These are phyloP conservation scores for Thomomys bottae DNA, from an alignment of 2,113 vertebrate species.

Conservation along the genomic window DNA sequence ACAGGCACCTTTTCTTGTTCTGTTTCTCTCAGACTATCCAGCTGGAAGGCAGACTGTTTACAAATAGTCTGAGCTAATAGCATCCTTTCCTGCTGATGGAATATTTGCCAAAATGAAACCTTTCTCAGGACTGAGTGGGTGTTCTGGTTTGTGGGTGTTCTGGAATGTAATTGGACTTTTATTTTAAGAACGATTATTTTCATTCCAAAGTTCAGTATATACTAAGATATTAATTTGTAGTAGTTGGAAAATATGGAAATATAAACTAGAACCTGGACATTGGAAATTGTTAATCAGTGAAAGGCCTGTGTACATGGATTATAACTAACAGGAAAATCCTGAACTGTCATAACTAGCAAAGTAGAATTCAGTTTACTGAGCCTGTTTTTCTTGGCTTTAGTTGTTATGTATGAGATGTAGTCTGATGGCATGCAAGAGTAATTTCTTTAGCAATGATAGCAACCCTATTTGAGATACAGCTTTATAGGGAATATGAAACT, in stretches of 20 bases:
- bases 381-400: background rate
- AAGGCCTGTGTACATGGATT: background rate
- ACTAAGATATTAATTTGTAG: constrained; percentile 49
- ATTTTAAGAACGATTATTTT: constrained; percentile 74
- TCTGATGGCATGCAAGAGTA: background rate
- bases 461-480: background rate
- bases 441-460: background rate
- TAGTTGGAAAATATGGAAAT: constrained; percentile 26
- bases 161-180: constrained; percentile 60
- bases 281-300: background rate
- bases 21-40: constrained; percentile 22
- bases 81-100: constrained; percentile 50
- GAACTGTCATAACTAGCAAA: background rate
- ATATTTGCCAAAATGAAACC: constrained; percentile 49
- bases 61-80: constrained; percentile 63
- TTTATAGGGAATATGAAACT: background rate
- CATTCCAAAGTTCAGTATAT: constrained; percentile 35
- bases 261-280: background rate
- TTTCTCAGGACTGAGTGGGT: constrained; percentile 59
- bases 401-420: background rate
- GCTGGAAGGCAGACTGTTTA: constrained; percentile 68
- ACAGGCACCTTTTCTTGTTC: background rate
- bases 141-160: constrained; percentile 65
- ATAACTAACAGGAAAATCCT: background rate
- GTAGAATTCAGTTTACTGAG: background rate